Percentiles rank a stretch among this genome's conserved stretches.
Conservation (phyloP, 2,797 vertebrate species). For the Carapus acus region DNA sequence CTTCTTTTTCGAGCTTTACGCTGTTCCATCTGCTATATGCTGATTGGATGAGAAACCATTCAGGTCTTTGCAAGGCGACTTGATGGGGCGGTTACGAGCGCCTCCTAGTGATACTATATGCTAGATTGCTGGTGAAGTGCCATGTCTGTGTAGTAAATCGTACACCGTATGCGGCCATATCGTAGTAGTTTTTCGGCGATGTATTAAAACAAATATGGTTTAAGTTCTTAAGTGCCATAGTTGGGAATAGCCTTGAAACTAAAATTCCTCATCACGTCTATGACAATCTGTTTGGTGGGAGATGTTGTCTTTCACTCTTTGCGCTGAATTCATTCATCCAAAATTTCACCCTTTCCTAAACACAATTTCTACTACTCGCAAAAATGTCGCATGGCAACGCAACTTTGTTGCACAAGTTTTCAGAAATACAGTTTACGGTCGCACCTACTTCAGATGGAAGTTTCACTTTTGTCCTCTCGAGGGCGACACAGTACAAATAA, state of each 20-base stretch:
- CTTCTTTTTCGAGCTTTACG: constrained; percentile 19
- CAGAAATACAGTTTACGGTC: background rate
- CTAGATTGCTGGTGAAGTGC: constrained; percentile 1
- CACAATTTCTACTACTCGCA: too few relatives aligned
- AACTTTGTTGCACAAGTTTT: background rate
- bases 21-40: constrained; percentile 14
- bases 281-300: too few relatives aligned
- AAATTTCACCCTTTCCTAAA: too few relatives aligned
- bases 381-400: too few relatives aligned
- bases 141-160: background rate
- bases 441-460: constrained; percentile 5
- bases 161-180: too few relatives aligned
- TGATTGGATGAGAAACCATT: constrained; percentile 42
- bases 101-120: constrained; percentile 49
- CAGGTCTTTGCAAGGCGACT: constrained; percentile 12
- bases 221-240: too few relatives aligned
- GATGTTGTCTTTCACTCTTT: too few relatives aligned
- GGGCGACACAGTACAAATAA: constrained; percentile 58
- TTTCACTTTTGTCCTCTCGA: constrained; percentile 47
- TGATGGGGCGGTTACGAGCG: constrained; percentile 38
- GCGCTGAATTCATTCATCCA: too few relatives aligned
- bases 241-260: too few relatives aligned
- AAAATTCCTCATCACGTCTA: too few relatives aligned
- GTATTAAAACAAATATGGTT: too few relatives aligned
- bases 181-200: too few relatives aligned